Evolutionary conservation across 2,888 invertebrate species (phyloP).

Genomic region (Eustalomyia histrio): DNA sequence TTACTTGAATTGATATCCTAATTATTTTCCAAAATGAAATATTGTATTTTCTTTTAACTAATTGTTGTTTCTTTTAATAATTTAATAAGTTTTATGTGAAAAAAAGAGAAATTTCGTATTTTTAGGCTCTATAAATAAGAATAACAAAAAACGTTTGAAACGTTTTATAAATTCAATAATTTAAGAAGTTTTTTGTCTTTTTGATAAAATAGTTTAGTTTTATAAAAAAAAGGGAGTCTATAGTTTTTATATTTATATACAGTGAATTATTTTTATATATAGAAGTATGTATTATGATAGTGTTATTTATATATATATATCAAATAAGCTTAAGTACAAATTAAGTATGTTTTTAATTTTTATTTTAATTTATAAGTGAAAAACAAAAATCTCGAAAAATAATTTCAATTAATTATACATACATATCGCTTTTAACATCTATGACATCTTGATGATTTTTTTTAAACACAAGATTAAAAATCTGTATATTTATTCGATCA

Average conservation of each 20-base stretch:
- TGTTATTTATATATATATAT: slow-evolving; percentile 40
- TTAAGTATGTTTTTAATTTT: slow-evolving; percentile 48
- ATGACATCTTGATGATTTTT: slow-evolving; percentile 19
- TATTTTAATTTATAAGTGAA: slow-evolving; percentile 13
- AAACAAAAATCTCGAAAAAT: slow-evolving; percentile 18
- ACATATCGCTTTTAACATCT: slow-evolving; percentile 42
- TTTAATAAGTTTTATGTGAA: slow-evolving; percentile 14
- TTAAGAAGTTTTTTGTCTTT: slow-evolving; percentile 21
- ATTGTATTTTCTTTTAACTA: slow-evolving; percentile 34
- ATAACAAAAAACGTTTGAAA: slow-evolving; percentile 52
- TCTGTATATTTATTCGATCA: slow-evolving; percentile 24
- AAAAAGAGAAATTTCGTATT: slow-evolving; percentile 40
- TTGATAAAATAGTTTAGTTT: slow-evolving; percentile 55
- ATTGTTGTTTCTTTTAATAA: slow-evolving; percentile 52
- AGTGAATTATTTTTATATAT: slow-evolving; percentile 61
- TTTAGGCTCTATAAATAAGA: slow-evolving; percentile 32
- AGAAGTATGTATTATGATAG: slow-evolving; percentile 12
- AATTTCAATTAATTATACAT: slow-evolving; percentile 5
- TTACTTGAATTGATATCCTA: slow-evolving; percentile 63
- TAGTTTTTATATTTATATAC: slow-evolving; percentile 58
- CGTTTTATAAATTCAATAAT: slow-evolving; percentile 24
- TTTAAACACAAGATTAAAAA: background rate
- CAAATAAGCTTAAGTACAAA: slow-evolving; percentile 63
- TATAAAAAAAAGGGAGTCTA: slow-evolving; percentile 61
- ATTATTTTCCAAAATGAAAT: slow-evolving; percentile 22